Percentiles rank a stretch among this genome's conserved stretches.
Conservation (phyloP, 2,888 invertebrate species). For the Diarsia mendica region DNA sequence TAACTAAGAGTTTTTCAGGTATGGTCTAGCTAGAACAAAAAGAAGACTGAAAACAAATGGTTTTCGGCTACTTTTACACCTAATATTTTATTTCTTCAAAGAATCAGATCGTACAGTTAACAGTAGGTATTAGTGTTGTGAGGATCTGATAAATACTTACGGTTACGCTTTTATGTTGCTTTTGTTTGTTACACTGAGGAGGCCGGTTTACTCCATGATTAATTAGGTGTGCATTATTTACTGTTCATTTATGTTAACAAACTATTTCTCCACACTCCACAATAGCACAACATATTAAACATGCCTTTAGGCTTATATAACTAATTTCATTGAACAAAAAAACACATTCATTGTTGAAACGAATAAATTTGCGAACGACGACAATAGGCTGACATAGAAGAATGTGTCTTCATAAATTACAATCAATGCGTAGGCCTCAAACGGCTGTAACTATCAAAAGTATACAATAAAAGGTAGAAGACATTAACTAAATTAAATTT, state of each 20-base stretch:
- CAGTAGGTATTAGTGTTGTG: background rate
- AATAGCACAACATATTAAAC: background rate
- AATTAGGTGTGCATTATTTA: no score
- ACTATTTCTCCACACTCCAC: background rate
- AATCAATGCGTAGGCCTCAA: conserved; percentile 55
- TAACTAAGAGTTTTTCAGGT: no score
- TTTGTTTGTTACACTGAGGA: background rate
- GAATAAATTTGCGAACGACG: conserved; percentile 51
- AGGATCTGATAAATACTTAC: background rate
- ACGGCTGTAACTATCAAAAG: conserved; percentile 23
- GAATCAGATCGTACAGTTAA: background rate
- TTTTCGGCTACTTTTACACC: no score
- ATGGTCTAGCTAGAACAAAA: no score
- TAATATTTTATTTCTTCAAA: background rate
- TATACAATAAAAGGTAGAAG: conserved; percentile 14
- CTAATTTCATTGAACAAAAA: conserved; percentile 21
- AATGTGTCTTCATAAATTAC: conserved; percentile 45
- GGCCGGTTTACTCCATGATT: background rate
- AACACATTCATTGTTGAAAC: conserved; percentile 30
- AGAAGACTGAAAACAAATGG: no score
- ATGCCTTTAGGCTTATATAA: conserved; percentile 4
- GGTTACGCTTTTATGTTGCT: background rate
- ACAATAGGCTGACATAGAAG: conserved; percentile 30
- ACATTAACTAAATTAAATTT: conserved; percentile 14
- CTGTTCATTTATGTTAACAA: background rate